A percentile compares a stretch with the other conserved stretches of the same genome.
Evolutionary conservation across 2,888 invertebrate species (phyloP).

Genomic region (Ochropleura leucogaster): DNA sequence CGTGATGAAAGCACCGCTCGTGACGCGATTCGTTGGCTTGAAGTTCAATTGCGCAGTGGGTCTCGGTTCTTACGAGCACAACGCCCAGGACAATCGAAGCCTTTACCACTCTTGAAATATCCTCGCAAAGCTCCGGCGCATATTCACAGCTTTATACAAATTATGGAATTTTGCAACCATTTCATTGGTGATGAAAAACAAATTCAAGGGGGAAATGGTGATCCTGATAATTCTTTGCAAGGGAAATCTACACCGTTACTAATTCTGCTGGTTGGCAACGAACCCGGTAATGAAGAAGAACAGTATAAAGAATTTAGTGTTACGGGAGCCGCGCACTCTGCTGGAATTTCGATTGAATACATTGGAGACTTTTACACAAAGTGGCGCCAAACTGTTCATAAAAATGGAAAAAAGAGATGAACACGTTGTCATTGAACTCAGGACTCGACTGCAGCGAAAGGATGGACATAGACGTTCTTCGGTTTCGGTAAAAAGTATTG

Average conservation of each 20-base stretch:
- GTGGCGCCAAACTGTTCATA: slow-evolving; percentile 93
- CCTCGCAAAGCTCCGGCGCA: slow-evolving; percentile 85
- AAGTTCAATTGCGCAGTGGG: slow-evolving; percentile 96
- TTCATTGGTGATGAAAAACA: slow-evolving; percentile 89
- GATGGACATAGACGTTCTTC: slow-evolving; percentile 70
- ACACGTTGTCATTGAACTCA: slow-evolving; percentile 64
- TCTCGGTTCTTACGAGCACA: slow-evolving; percentile 97
- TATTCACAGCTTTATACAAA: slow-evolving; percentile 94
- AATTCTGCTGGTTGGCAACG: slow-evolving; percentile 94
- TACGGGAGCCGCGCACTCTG: slow-evolving; percentile 94
- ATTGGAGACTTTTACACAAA: slow-evolving; percentile 96
- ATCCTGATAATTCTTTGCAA: slow-evolving; percentile 76
- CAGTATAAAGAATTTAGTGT: slow-evolving; percentile 93
- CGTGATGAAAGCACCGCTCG: slow-evolving; percentile 95
- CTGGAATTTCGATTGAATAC: slow-evolving; percentile 95
- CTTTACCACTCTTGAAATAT: slow-evolving; percentile 91
- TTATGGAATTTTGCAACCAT: slow-evolving; percentile 96
- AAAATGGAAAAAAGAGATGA: slow-evolving; percentile 88
- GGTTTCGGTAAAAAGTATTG: slow-evolving; percentile 70
- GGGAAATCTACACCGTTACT: slow-evolving; percentile 91
- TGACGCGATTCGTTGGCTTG: slow-evolving; percentile 98
- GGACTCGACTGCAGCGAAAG: slow-evolving; percentile 79
- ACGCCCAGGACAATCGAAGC: slow-evolving; percentile 94
- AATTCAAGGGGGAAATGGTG: slow-evolving; percentile 80
- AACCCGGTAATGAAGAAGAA: slow-evolving; percentile 84